Conservation (phyloP, 2,888 invertebrate genomes). For the Agrochola litura region DNA sequence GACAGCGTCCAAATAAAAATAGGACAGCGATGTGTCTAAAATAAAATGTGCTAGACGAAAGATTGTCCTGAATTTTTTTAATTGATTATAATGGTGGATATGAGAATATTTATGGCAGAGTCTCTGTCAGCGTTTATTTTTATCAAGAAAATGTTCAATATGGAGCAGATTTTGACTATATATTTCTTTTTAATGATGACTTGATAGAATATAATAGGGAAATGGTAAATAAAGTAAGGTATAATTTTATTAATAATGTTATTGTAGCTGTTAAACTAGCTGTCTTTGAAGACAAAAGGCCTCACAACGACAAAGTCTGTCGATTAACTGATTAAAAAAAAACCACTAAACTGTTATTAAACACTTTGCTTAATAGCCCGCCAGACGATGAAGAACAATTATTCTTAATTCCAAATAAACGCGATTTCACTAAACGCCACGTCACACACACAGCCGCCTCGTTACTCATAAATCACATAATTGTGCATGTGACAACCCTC, state of each 20-base stretch:
- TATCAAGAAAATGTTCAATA: conserved; percentile 15
- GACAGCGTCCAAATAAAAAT: conserved; percentile 48
- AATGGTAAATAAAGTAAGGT: background rate
- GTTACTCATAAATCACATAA: conserved; percentile 83
- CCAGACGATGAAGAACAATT: conserved; percentile 79
- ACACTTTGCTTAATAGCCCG: conserved; percentile 73
- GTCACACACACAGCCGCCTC: conserved; percentile 65
- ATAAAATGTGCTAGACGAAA: conserved; percentile 41
- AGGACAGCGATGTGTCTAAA: conserved; percentile 39
- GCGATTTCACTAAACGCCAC: conserved; percentile 77
- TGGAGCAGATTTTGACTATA: background rate
- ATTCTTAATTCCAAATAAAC: conserved; percentile 81
- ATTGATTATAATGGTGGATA: conserved; percentile 46
- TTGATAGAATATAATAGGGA: background rate
- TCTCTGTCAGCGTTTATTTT: background rate
- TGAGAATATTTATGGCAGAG: conserved; percentile 19
- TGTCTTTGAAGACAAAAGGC: background rate
- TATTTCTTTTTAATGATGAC: background rate
- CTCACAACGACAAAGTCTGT: conserved; percentile 20
- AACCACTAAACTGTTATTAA: conserved; percentile 68
- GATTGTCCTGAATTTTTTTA: conserved; percentile 33
- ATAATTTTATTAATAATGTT: background rate
- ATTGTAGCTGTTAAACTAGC: background rate
- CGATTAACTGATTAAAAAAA: conserved; percentile 64
- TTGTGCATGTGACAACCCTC: conserved; percentile 85